Conservation (phyloP, 2,797 vertebrate genomes). For the Oryzias dopingdopingensis region DNA sequence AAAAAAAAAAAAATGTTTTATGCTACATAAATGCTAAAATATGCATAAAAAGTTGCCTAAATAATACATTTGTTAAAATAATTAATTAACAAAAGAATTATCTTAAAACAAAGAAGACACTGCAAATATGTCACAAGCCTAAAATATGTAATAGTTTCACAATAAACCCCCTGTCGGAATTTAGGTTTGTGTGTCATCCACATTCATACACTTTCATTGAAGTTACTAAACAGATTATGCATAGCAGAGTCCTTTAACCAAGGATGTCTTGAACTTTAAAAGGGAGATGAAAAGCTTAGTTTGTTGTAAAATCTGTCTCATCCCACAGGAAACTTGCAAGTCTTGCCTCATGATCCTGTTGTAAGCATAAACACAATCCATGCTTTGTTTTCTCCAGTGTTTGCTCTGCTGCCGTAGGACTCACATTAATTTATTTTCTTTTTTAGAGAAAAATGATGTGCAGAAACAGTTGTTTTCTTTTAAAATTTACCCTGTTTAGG, state of each 20-base stretch:
- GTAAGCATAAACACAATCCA: conserved; percentile 60
- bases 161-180: no score
- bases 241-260: conserved; percentile 4
- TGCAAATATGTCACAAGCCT: no score
- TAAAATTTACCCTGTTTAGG: conserved; percentile 14
- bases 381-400: conserved; percentile 62
- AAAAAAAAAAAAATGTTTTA: no score
- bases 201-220: neutral
- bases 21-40: no score
- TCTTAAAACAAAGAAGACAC: no score
- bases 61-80: no score
- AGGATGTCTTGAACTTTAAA: neutral
- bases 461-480: conserved; percentile 23
- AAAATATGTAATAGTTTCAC: no score
- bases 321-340: conserved; percentile 42
- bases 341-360: conserved; percentile 58
- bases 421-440: conserved; percentile 42
- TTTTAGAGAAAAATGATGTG: conserved; percentile 36
- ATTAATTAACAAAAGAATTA: no score
- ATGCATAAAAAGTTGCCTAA: no score
- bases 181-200: no score
- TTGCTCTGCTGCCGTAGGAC: conserved; percentile 37
- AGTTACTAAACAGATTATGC: neutral
- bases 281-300: conserved; percentile 29
- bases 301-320: conserved; percentile 50